These are phyloP conservation scores for Hoplodrina blanda DNA, from an alignment of 2,888 invertebrate genomes.

Conservation along the genomic window DNA sequence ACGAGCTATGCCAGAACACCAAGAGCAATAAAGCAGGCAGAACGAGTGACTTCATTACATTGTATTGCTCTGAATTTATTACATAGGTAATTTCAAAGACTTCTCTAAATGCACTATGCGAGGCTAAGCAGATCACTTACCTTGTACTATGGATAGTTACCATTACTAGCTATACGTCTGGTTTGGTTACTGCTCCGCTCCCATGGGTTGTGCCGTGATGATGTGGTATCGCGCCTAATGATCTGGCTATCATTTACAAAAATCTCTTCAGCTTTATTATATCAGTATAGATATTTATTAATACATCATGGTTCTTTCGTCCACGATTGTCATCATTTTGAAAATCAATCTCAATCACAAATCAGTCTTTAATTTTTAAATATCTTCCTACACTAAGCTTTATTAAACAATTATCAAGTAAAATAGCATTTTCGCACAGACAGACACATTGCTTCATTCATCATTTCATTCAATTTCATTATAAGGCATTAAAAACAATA, in stretches of 20 bases:
- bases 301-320: too few relatives aligned
- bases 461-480: slow-evolving; percentile 45
- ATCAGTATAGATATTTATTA: too few relatives aligned
- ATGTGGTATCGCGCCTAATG: too few relatives aligned
- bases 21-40: slow-evolving; percentile 8
- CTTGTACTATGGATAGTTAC: too few relatives aligned
- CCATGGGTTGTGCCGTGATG: too few relatives aligned
- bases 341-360: too few relatives aligned
- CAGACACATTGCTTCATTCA: slow-evolving; percentile 29
- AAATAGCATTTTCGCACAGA: slow-evolving; percentile 41
- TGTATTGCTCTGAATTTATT: background rate
- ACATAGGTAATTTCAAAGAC: background rate
- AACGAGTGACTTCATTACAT: slow-evolving; percentile 11
- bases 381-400: slow-evolving; percentile 25
- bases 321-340: background rate
- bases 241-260: too few relatives aligned
- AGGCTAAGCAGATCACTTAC: background rate
- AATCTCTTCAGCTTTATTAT: too few relatives aligned
- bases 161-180: too few relatives aligned
- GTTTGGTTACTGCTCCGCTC: too few relatives aligned
- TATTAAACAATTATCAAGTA: slow-evolving; percentile 13
- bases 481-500: slow-evolving; percentile 44
- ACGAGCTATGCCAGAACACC: slow-evolving; percentile 25
- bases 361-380: background rate
- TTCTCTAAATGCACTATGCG: background rate